Conservation (phyloP, 2,113 vertebrate genomes). For the Lasiurus cinereus region DNA sequence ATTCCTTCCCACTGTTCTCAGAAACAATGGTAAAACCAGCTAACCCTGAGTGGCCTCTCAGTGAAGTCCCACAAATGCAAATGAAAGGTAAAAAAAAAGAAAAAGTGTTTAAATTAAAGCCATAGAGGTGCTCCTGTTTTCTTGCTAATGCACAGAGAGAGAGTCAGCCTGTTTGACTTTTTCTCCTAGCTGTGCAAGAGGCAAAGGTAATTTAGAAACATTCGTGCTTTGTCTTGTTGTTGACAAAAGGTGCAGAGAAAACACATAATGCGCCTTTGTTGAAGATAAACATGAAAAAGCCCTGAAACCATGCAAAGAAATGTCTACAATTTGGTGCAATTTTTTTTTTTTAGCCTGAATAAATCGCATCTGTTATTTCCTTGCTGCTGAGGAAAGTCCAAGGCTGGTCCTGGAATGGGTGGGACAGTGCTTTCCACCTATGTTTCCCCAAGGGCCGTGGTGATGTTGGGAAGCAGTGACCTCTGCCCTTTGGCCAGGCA, state of each 20-base stretch:
- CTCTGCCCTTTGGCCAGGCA: not conserved
- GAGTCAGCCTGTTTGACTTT: slow-evolving; percentile 5
- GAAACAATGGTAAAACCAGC: slow-evolving; percentile 42
- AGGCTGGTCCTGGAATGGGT: slow-evolving; percentile 3
- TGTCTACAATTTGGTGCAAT: slow-evolving; percentile 43
- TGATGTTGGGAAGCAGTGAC: not conserved
- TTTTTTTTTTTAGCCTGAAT: slow-evolving; percentile 63
- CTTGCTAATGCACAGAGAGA: slow-evolving; percentile 30
- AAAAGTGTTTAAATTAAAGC: slow-evolving; percentile 21
- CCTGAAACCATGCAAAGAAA: slow-evolving; percentile 66
- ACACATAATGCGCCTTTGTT: slow-evolving; percentile 12
- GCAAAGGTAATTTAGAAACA: slow-evolving; percentile 55
- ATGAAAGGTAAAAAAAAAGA: not conserved
- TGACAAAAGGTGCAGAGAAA: slow-evolving; percentile 70
- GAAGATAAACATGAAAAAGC: slow-evolving; percentile 64
- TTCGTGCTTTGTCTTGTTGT: slow-evolving; percentile 33
- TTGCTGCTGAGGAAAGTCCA: not conserved
- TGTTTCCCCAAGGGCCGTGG: not conserved
- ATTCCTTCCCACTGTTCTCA: slow-evolving; percentile 56
- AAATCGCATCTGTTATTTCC: slow-evolving; percentile 64
- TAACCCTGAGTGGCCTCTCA: slow-evolving; percentile 60
- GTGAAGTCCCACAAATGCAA: slow-evolving; percentile 61
- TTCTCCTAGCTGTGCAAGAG: slow-evolving; percentile 32
- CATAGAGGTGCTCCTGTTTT: not conserved
- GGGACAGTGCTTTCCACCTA: not conserved